A percentile compares a stretch with the other conserved stretches of the same genome.
These are phyloP conservation scores for Lerista edwardsae DNA, from an alignment of 2,797 vertebrate species.

Conservation along the genomic window DNA sequence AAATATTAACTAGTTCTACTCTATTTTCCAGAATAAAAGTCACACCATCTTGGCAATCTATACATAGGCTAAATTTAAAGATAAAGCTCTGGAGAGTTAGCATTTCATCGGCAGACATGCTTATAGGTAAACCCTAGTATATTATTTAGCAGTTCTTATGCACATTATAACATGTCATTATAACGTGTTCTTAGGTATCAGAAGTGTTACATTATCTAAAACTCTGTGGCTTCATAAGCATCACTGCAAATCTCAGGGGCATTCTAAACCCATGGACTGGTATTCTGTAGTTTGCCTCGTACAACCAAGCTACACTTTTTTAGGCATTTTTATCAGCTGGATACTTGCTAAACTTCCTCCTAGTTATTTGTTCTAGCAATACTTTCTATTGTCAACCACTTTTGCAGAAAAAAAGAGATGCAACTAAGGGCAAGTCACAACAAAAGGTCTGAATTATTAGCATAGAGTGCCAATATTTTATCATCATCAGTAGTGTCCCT, in stretches of 20 bases:
- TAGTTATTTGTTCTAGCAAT: constrained; percentile 26
- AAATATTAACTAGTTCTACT: neutral
- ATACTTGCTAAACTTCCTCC: constrained; percentile 29
- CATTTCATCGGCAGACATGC: neutral
- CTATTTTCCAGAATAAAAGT: constrained; percentile 1
- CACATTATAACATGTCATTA: constrained; percentile 69
- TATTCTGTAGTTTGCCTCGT: constrained; percentile 16
- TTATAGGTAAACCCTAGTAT: constrained; percentile 14
- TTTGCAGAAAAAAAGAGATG: neutral
- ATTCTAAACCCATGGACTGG: constrained; percentile 37
- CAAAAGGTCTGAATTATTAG: constrained; percentile 9
- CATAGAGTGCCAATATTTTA: constrained; percentile 31
- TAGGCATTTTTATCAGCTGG: constrained; percentile 47
- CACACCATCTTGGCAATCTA: neutral
- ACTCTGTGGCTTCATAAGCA: constrained; percentile 57
- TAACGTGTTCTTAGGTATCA: constrained; percentile 68
- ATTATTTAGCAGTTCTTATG: constrained; percentile 48
- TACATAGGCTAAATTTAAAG: neutral
- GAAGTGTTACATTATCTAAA: constrained; percentile 69
- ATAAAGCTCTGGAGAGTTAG: constrained; percentile 11
- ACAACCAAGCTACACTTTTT: neutral
- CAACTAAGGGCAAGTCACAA: constrained; percentile 31
- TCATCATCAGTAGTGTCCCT: neutral
- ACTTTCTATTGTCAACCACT: neutral
- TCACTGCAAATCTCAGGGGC: constrained; percentile 23